Evolutionary conservation across 2,797 vertebrate genomes (phyloP).

Genomic region (Anguilla marmorata): DNA sequence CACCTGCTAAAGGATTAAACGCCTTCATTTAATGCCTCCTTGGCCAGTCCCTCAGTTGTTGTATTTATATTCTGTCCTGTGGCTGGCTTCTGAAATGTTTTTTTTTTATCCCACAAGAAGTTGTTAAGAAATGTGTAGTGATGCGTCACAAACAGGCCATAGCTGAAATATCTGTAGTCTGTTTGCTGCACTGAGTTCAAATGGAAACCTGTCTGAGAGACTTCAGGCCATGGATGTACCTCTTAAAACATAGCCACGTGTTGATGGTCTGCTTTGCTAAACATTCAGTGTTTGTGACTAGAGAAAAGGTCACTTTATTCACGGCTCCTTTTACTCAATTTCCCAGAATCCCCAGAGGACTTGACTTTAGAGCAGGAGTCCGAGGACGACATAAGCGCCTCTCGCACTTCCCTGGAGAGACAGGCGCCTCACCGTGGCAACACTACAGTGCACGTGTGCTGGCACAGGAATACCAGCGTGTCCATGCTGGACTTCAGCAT

Average conservation of each 20-base stretch:
- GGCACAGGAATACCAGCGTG: constrained; percentile 82
- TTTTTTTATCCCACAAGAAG: neutral
- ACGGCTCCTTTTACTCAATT: constrained; percentile 47
- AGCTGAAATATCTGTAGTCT: neutral
- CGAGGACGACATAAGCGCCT: constrained; percentile 87
- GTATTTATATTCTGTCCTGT: neutral
- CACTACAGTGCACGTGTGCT: constrained; percentile 83
- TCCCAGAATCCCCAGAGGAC: constrained; percentile 83
- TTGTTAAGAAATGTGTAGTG: neutral
- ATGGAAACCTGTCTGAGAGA: neutral
- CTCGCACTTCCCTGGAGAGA: constrained; percentile 87
- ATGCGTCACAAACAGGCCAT: neutral
- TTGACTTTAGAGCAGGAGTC: constrained; percentile 82
- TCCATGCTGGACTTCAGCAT: constrained; percentile 92
- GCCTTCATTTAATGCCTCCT: neutral
- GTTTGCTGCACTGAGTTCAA: neutral
- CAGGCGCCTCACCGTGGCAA: constrained; percentile 83
- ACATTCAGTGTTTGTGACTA: neutral
- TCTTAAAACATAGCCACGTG: neutral
- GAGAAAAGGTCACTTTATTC: neutral
- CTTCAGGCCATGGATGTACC: neutral
- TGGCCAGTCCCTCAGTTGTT: neutral
- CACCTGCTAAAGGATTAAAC: neutral
- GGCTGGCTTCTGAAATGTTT: neutral
- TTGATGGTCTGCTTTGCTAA: neutral